Evolutionary conservation across 2,113 vertebrate genomes (phyloP), one percentile per base, ranked within the genome.

Genomic region (Arenaria interpres): DNA sequence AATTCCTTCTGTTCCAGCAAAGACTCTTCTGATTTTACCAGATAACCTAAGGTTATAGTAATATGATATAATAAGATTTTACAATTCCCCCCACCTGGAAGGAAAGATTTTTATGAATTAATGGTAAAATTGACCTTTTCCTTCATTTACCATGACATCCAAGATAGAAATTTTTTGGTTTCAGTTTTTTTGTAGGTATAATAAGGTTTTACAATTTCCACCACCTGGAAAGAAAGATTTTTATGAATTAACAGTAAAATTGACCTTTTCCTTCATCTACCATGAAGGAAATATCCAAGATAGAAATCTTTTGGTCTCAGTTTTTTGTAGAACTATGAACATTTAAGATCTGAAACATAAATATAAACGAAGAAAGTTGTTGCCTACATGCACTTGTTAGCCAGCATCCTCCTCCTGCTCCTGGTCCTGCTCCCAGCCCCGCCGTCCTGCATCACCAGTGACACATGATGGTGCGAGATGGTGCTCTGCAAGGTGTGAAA

Each of bases 401-500:
- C 39, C 32, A 54, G 20, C 4, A 6, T 35, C 45, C 43, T 53
- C 3, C 7, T 28, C 48, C 46, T 24, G 33, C 15, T 63, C 15
- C 37, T 30, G 23, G 20, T 27, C 35, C n/a, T 22, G 33, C 14
- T 39, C 41, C 22, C 20, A 12, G 32, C 9, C 23, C 63, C 3
- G 0, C 53, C 18, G 2, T 2, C 54, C 59, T 2, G 0, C 54
- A 6, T 3, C 10, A 11, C 39, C 75, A 32, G 4, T 10, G 10
- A 9, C 5, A 7, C 2, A 18, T 10, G 22, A 13, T 14, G 19
- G 7, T 13, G 7, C 2, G 18, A 20, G 21, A 14, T 10, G 17
- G 11, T 0, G n/a, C 1, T 33, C 17, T 32, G 72, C 2, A 48
- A 37, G 0, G 0, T 4, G 23, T 37, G 43, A 5, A 25, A 41